phyloP scores from a whole-genome alignment of 2,797 vertebrate species.

The Peromyscus melanophrys region DNA sequence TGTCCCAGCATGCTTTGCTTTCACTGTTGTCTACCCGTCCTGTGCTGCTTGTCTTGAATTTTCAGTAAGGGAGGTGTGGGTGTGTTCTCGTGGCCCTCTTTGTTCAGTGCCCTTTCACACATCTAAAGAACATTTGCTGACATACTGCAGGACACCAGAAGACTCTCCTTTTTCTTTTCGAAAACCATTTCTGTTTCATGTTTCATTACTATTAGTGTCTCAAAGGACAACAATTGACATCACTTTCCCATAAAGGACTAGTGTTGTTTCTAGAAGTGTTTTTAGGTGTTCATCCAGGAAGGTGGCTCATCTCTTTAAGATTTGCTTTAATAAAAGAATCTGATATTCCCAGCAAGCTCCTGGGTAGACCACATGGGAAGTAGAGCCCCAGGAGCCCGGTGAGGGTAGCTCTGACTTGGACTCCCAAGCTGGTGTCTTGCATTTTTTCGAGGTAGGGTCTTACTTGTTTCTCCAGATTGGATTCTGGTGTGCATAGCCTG shows the following conservation, averaged over 20 bases:
- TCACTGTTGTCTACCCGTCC: background rate
- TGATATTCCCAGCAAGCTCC: background rate
- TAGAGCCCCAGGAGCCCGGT: background rate
- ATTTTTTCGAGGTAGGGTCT: background rate
- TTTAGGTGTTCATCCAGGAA: background rate
- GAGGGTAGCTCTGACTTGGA: conserved; percentile 29
- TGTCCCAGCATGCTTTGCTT: background rate
- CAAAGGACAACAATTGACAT: background rate
- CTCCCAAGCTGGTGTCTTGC: background rate
- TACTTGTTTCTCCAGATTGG: conserved; percentile 5
- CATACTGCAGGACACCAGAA: background rate
- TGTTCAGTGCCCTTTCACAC: background rate
- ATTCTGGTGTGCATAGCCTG: background rate
- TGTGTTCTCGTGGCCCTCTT: background rate
- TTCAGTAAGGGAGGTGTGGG: background rate
- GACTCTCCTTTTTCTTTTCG: background rate
- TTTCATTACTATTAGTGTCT: conserved; percentile 16
- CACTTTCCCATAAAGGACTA: conserved; percentile 16
- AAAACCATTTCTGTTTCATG: background rate
- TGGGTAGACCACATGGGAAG: background rate
- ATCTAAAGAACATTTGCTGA: background rate
- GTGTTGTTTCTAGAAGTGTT: conserved; percentile 32
- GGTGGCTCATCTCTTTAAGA: conserved; percentile 47
- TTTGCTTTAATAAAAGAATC: conserved; percentile 17
- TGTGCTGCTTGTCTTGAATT: conserved; percentile 13